These are phyloP conservation scores for Torymus auratus DNA, from an alignment of 2,888 invertebrate genomes.

Conservation along the genomic window DNA sequence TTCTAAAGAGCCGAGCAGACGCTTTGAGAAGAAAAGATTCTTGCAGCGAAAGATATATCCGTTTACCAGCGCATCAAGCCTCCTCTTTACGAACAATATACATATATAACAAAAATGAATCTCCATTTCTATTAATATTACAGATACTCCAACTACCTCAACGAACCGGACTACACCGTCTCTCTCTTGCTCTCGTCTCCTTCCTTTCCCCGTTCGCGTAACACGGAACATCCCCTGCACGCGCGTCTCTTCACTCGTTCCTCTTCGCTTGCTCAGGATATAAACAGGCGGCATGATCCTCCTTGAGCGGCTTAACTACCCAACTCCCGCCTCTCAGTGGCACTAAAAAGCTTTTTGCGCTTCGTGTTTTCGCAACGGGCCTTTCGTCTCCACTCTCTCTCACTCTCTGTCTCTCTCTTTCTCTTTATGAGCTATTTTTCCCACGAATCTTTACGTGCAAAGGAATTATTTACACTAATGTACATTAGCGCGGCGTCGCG, in stretches of 20 bases:
- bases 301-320: constrained; percentile 66
- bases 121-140: constrained; percentile 47
- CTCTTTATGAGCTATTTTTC: constrained; percentile 46
- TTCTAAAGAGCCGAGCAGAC: background rate
- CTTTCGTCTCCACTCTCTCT: background rate
- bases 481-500: constrained; percentile 28
- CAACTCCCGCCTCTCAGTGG: constrained; percentile 23
- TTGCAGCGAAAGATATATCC: constrained; percentile 25
- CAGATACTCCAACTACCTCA: background rate
- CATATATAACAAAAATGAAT: constrained; percentile 42
- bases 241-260: background rate
- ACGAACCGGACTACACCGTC: no score
- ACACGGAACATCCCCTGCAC: no score
- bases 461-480: constrained; percentile 54
- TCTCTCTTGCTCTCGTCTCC: no score
- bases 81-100: background rate
- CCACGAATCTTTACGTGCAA: constrained; percentile 51
- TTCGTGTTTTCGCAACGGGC: background rate
- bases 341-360: no score
- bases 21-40: background rate
- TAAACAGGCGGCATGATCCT: constrained; percentile 64
- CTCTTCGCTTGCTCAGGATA: constrained; percentile 23
- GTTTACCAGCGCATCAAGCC: constrained; percentile 9
- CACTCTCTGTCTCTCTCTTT: constrained; percentile 8
- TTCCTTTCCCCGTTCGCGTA: no score